Evolutionary conservation across 2,888 invertebrate species (phyloP), one percentile per base, ranked within the genome.

Genomic region (Lutraria lutraria): DNA sequence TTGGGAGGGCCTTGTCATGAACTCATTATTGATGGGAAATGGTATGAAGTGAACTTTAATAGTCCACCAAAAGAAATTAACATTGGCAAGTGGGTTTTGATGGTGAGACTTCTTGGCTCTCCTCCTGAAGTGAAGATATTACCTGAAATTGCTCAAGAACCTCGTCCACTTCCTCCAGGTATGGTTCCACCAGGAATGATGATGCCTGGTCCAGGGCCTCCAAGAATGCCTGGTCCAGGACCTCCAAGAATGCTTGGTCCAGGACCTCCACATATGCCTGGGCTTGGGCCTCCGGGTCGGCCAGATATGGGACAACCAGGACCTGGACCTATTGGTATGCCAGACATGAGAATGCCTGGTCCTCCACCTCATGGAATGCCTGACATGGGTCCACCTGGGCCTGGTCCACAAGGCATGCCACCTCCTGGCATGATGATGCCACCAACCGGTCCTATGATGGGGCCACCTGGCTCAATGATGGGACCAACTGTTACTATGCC

Each of bases 51-150:
- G 94, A 98, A 98, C 96, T 99, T 99, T 96, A 99, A 98, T 56
- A 99, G 99, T 0, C 98, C 98, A 81, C 98, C 98, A 0, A 97
- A 98, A 82, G 97, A 98, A 0, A 98, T 99, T 16, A 98, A 98
- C 79, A 97, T 99, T 63, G 98, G 98, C 88, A 98, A 98, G 0
- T 98, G 98, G 90, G 97, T 98, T n/a, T 97, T 98, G 90, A 97
- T 97, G 80, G 97, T 99, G 0, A 98, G 98, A 95, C 97, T 99
- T 15, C 93, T 93, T 52, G 99, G 99, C 0, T 98, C 99, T 0
- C 98, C 99, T 6, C 99, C 99, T 0, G 98, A 98, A 97, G 99
- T 99, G 0, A 98, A 98, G 96, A 98, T 99, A 90, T 92, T 96
- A n/a, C 95, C 95, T 68, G 89, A 89, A 63, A 90, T 92, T 68